These are phyloP conservation scores for Falcaria lacertinaria DNA, from an alignment of 2,888 invertebrate species.

Conservation along the genomic window DNA sequence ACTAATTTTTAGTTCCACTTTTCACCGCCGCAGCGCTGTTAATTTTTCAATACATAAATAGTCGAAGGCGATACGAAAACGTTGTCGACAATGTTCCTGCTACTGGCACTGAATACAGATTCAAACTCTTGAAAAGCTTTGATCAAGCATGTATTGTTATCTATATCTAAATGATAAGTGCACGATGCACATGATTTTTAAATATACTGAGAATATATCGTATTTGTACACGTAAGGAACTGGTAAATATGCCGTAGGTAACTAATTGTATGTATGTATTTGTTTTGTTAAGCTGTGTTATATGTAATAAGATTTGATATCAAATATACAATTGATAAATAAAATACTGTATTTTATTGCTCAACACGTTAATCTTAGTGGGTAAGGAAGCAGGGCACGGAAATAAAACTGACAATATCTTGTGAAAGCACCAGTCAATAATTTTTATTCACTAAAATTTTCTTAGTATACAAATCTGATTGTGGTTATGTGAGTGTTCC, in stretches of 20 bases:
- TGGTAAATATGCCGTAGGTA: neutral
- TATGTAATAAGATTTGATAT: conserved; percentile 75
- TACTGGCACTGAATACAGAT: too few relatives aligned
- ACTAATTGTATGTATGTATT: conserved; percentile 17
- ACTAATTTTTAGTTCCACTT: too few relatives aligned
- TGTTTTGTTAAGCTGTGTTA: conserved; percentile 66
- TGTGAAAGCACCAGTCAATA: conserved; percentile 80
- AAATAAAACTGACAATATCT: conserved; percentile 68
- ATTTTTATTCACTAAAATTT: conserved; percentile 72
- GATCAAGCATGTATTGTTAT: too few relatives aligned
- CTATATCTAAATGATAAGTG: too few relatives aligned
- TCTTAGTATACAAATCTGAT: conserved; percentile 69
- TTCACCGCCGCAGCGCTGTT: too few relatives aligned
- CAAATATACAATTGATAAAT: conserved; percentile 75
- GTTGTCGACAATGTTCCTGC: too few relatives aligned
- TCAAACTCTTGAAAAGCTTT: too few relatives aligned
- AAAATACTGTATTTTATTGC: conserved; percentile 28
- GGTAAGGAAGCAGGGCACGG: neutral
- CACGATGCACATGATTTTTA: neutral
- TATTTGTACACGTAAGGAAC: neutral
- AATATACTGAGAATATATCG: neutral
- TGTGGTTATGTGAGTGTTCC: conserved; percentile 36
- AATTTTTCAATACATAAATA: too few relatives aligned
- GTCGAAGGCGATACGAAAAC: too few relatives aligned
- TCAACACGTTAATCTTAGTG: neutral